A percentile compares a stretch with the other conserved stretches of the same genome.
phyloP scores from a whole-genome alignment of 2,888 invertebrate genomes.

The Bruchidius siliquastri region DNA sequence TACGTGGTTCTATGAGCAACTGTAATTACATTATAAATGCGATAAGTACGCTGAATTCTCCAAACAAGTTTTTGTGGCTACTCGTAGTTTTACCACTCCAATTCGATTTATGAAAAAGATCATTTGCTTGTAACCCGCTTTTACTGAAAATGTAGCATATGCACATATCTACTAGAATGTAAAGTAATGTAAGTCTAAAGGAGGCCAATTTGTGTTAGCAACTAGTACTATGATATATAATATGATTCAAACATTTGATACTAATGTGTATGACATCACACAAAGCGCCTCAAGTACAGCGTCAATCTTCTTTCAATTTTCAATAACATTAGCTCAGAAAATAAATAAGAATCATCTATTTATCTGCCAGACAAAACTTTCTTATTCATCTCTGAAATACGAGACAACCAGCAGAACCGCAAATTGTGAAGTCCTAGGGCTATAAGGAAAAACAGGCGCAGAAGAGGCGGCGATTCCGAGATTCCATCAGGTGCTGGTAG shows the following conservation, averaged over 20 bases:
- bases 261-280: too few relatives aligned
- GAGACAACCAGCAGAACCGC: neutral
- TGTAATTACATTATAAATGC: neutral
- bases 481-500: neutral
- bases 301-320: too few relatives aligned
- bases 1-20: neutral
- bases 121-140: too few relatives aligned
- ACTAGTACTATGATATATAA: too few relatives aligned
- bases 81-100: neutral
- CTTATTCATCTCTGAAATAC: neutral
- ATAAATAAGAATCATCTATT: too few relatives aligned
- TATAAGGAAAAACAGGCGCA: neutral
- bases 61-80: neutral
- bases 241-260: too few relatives aligned
- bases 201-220: too few relatives aligned
- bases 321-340: too few relatives aligned
- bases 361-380: neutral
- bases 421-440: neutral
- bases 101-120: neutral
- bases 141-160: too few relatives aligned
- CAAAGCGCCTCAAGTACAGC: too few relatives aligned
- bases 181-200: too few relatives aligned
- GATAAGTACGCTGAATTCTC: neutral
- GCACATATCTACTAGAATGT: too few relatives aligned
- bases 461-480: neutral